Base-by-base conservation (phyloP, 2,113 vertebrate species). In the Bambusicola thoracicus region DNA sequence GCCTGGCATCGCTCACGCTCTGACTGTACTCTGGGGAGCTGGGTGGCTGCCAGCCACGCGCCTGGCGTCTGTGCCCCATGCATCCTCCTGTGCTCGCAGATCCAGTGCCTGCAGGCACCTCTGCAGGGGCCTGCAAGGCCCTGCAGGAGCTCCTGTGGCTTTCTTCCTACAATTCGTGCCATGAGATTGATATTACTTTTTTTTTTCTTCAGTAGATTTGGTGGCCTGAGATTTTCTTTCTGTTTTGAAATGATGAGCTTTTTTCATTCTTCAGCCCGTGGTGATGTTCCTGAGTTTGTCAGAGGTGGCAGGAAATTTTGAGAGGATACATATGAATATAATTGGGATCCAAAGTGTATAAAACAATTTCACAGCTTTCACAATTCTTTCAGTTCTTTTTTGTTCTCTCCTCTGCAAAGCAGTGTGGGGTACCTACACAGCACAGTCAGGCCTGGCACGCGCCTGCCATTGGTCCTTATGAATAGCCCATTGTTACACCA, bases 1-100 rank as follows among this genome's bases (percentile, higher is more conserved):
- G 65, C 68, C 85, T 94, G 95, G 91, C 91, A 87, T 46, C 0
- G 0, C 76, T 91, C 0, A 0, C 0, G 8, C 87, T 78, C 4
- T 10, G 70, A 38, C 85, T 0, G 1, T 40, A 70, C 70, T 61
- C 62, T 16, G 1, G 43, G 82, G 30, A 40, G 22, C 93, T 92
- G 91, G 95, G 85, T 32, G 11, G 2, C 46, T 89, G 91, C 94
- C 94, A 94, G 93, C 55, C 91, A 83, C 65, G 65, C 63, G 93
- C 76, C 93, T 85, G 93, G 76, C 65, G 56, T 38, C 70, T 51
- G 55, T 0, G 1, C 63, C 7, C 22, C 85, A 49, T 8, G 4
- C 27, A 13, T 65, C 77, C 49, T 53, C 87, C 81, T 29, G 81
- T 53, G 36, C 70, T 73, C 6, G 4, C 90, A n/a, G 53, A 30